phyloP scores from a whole-genome alignment of 2,888 invertebrate genomes.

The Ischnura elegans region DNA sequence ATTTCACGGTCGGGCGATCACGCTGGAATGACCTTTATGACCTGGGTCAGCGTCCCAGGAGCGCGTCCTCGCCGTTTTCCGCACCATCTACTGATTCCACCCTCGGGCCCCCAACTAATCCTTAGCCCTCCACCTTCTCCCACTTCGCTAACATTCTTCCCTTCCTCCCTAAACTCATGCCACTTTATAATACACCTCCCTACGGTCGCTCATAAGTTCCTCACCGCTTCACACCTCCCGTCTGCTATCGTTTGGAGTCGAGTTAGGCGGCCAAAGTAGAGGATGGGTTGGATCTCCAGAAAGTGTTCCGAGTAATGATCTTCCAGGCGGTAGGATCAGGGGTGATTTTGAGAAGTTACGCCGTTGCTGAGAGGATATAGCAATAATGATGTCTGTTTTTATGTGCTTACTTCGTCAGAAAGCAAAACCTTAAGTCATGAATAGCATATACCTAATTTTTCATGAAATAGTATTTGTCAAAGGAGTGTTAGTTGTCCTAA shows the following conservation, averaged over 20 bases:
- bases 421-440: no score
- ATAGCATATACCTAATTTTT: no score
- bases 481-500: no score
- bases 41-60: slow-evolving; percentile 8
- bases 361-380: neutral
- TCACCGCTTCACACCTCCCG: neutral
- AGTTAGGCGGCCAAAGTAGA: neutral
- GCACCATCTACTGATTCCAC: slow-evolving; percentile 54
- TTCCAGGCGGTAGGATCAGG: no score
- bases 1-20: slow-evolving; percentile 64
- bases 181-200: neutral
- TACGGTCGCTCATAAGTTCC: neutral
- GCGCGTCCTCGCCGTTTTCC: slow-evolving; percentile 15
- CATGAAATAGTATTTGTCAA: no score
- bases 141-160: neutral
- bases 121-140: neutral
- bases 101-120: slow-evolving; percentile 50
- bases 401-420: no score
- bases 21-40: slow-evolving; percentile 64
- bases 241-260: slow-evolving; percentile 41
- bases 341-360: no score
- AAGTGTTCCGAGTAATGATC: no score
- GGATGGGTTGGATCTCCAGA: no score
- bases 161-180: neutral
- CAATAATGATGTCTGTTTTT: neutral